These are phyloP conservation scores for Exephanes ischioxanthus DNA, from an alignment of 2,888 invertebrate species.

Conservation along the genomic window DNA sequence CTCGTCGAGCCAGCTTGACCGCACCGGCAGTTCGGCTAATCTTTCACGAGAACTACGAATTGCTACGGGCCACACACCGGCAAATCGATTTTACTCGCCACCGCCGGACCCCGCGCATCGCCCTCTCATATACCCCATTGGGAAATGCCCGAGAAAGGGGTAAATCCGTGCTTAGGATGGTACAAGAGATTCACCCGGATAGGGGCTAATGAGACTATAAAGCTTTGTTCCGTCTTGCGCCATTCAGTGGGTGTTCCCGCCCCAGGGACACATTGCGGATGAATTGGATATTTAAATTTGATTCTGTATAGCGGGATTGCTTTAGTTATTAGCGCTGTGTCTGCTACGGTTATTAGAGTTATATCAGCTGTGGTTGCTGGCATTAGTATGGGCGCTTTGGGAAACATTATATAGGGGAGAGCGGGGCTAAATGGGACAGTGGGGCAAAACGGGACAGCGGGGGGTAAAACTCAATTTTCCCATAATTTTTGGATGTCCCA, in stretches of 20 bases:
- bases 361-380: no score
- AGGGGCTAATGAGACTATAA: background rate
- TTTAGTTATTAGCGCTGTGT: no score
- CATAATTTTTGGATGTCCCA: no score
- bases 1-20: constrained; percentile 29
- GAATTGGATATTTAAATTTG: background rate
- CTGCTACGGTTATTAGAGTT: no score
- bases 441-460: no score
- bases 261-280: background rate
- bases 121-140: constrained; percentile 10
- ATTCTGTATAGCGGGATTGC: background rate
- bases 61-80: constrained; percentile 32
- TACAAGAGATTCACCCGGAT: background rate
- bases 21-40: constrained; percentile 54
- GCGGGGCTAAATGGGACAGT: no score
- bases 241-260: background rate
- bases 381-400: no score
- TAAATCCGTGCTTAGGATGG: background rate
- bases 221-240: background rate
- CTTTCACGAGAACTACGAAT: constrained; percentile 51
- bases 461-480: no score
- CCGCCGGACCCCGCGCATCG: constrained; percentile 34
- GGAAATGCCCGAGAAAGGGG: background rate
- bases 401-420: no score
- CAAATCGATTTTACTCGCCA: constrained; percentile 53